A percentile compares a stretch with the other conserved stretches of the same genome.
phyloP scores from a whole-genome alignment of 2,797 vertebrate species.

The Schizopygopsis malacanthus region DNA sequence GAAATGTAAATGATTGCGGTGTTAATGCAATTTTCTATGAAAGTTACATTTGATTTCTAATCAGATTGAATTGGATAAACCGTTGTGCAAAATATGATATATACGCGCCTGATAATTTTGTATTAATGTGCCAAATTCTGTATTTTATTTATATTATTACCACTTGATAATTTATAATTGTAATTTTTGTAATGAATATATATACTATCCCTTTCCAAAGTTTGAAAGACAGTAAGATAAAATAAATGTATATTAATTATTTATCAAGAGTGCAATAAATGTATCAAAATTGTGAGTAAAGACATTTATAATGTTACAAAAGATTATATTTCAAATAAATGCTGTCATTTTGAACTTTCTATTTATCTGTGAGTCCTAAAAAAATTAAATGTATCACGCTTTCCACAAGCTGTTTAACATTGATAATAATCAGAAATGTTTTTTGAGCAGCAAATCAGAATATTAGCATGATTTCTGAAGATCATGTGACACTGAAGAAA shows the following conservation, averaged over 20 bases:
- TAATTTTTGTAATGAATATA: neutral
- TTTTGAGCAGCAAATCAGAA: neutral
- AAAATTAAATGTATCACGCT: neutral
- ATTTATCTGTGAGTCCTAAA: neutral
- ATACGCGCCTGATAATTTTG: neutral
- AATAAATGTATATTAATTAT: too few relatives aligned
- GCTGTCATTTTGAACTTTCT: neutral
- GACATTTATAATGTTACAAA: neutral
- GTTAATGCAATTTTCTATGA: neutral
- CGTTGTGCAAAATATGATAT: neutral
- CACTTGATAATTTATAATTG: neutral
- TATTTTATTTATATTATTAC: neutral
- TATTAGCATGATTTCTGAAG: neutral
- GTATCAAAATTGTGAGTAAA: neutral
- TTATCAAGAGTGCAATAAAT: neutral
- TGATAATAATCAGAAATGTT: neutral
- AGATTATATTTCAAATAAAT: neutral
- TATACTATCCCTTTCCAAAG: neutral
- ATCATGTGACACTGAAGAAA: neutral
- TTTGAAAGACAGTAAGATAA: neutral
- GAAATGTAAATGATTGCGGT: neutral
- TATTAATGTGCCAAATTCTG: neutral
- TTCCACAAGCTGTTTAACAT: neutral
- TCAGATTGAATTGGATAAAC: neutral
- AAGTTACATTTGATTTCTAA: neutral